Conservation (phyloP, 1,140 invertebrate genomes). For the Sitobion miscanthi region DNA sequence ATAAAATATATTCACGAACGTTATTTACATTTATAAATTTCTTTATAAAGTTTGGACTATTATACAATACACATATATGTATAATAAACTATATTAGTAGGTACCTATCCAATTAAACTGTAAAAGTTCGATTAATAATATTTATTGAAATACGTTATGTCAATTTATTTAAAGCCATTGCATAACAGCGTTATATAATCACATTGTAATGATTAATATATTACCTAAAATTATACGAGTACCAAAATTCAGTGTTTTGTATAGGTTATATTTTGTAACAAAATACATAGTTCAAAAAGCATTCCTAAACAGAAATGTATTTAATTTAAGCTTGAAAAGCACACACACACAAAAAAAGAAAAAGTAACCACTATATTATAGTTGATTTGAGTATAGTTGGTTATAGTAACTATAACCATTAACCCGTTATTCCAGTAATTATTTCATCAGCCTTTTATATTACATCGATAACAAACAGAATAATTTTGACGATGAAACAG, state of each 20-base stretch:
- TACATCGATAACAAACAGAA: neutral
- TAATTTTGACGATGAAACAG: too few relatives aligned
- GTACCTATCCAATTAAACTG: neutral
- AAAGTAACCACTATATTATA: too few relatives aligned
- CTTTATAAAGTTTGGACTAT: neutral
- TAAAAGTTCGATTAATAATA: neutral
- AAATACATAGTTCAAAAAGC: neutral
- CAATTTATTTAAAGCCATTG: too few relatives aligned
- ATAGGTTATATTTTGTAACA: neutral
- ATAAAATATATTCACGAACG: neutral
- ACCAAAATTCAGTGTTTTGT: neutral
- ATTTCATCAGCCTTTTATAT: neutral
- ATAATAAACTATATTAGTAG: neutral
- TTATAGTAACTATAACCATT: too few relatives aligned
- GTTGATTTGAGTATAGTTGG: too few relatives aligned
- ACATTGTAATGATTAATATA: neutral
- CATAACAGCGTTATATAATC: neutral
- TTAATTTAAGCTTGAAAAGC: neutral
- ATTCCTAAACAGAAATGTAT: neutral
- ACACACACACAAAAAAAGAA: too few relatives aligned
- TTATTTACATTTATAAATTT: conserved; percentile 8
- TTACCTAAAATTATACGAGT: neutral
- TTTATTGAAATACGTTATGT: neutral
- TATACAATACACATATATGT: neutral
- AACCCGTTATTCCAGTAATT: too few relatives aligned